Evolutionary conservation across 2,888 invertebrate genomes (phyloP).

Genomic region (Morpho achilles): DNA sequence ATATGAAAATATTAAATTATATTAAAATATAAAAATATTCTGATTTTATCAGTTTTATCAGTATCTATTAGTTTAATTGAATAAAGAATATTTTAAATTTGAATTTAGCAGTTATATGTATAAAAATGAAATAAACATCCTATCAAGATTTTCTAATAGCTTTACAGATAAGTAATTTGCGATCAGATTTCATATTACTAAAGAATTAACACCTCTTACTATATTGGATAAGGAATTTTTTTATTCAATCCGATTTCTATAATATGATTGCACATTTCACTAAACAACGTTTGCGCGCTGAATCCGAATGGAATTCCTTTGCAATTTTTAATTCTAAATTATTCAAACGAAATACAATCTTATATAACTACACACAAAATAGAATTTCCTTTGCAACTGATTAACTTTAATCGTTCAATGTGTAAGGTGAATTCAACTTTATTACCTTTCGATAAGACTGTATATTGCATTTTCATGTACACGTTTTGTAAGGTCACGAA

Average conservation of each 20-base stretch:
- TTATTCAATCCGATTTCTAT: slow-evolving; percentile 55
- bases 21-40: too few species aligned
- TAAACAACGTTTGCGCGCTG: slow-evolving; percentile 50
- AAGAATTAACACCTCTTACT: slow-evolving; percentile 33
- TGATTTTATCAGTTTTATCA: too few species aligned
- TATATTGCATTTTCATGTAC: slow-evolving; percentile 31
- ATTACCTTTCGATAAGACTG: slow-evolving; percentile 29
- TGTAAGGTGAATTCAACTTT: slow-evolving; percentile 6
- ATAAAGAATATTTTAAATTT: too few species aligned
- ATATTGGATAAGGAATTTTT: slow-evolving; percentile 58
- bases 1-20: too few species aligned
- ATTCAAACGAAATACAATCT: slow-evolving; percentile 26
- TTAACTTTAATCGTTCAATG: not conserved
- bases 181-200: too few species aligned
- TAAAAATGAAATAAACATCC: too few species aligned
- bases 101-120: too few species aligned
- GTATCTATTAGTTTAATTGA: too few species aligned
- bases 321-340: slow-evolving; percentile 34
- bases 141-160: too few species aligned
- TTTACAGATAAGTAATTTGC: too few species aligned
- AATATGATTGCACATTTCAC: slow-evolving; percentile 65
- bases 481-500: slow-evolving; percentile 16
- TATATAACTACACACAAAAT: slow-evolving; percentile 21
- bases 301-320: slow-evolving; percentile 47
- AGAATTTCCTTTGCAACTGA: slow-evolving; percentile 24